A percentile compares a stretch with the other conserved stretches of the same genome.
Evolutionary conservation across 2,888 invertebrate species (phyloP).

Genomic region (Callinectes sapidus): DNA sequence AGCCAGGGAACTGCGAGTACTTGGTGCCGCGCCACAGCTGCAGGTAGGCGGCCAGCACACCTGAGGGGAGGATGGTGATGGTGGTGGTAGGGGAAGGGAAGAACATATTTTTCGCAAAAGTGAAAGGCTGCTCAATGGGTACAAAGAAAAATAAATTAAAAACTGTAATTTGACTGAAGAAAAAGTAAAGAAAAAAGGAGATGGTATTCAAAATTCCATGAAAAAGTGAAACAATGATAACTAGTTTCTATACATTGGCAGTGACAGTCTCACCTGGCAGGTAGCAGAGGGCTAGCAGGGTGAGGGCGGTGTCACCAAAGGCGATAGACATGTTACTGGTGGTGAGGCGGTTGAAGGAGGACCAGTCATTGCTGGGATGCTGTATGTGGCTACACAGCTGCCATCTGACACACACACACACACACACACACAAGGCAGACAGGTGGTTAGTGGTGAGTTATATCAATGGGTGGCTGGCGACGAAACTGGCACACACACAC

Average conservation of each 20-base stretch:
- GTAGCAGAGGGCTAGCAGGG: slow-evolving; percentile 57
- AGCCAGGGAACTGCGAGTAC: slow-evolving; percentile 46
- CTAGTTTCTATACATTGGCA: background rate
- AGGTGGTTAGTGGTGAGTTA: background rate
- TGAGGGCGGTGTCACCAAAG: slow-evolving; percentile 44
- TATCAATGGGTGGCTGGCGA: background rate
- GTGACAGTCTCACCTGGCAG: slow-evolving; percentile 51
- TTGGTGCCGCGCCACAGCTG: slow-evolving; percentile 54
- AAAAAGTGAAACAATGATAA: too few relatives aligned
- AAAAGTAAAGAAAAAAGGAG: background rate
- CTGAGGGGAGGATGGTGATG: background rate
- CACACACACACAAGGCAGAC: too few relatives aligned
- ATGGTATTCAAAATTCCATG: background rate
- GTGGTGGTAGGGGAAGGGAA: background rate
- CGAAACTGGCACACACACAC: too few relatives aligned
- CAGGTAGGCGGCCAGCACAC: slow-evolving; percentile 46
- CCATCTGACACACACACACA: background rate
- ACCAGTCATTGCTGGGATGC: background rate
- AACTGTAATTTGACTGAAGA: background rate
- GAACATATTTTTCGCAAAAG: background rate
- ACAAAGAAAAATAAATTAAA: background rate
- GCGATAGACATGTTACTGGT: slow-evolving; percentile 43
- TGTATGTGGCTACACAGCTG: background rate
- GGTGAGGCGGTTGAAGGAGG: background rate
- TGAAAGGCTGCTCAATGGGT: background rate